Evolutionary conservation across 2,113 vertebrate species (phyloP).

Genomic region (Merops nubicus): DNA sequence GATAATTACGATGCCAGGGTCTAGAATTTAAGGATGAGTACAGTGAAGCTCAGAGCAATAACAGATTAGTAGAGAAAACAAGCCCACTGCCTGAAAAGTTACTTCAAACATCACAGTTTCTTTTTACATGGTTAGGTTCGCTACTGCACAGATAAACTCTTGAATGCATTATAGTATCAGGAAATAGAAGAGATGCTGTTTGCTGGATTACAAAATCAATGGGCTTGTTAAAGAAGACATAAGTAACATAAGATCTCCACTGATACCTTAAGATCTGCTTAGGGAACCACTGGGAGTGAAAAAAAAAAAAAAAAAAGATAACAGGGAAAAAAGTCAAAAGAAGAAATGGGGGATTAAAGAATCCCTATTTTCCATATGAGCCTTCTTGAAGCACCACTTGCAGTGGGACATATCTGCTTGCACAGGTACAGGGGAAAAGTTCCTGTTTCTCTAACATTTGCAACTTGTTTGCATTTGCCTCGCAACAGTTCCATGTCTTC

Average conservation of each 20-base stretch:
- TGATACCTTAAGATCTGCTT: slow-evolving; percentile 23
- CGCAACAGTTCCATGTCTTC: not conserved
- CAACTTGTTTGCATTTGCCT: not conserved
- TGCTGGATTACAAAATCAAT: slow-evolving; percentile 2
- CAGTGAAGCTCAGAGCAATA: not conserved
- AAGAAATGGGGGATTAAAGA: not conserved
- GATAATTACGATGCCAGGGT: not conserved
- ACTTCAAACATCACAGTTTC: not conserved
- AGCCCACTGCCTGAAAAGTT: not conserved
- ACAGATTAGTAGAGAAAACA: not conserved
- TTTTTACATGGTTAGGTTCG: not conserved
- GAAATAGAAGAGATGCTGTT: not conserved
- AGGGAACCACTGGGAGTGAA: not conserved
- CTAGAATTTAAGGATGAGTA: not conserved
- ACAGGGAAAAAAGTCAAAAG: not conserved
- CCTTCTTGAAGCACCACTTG: not conserved
- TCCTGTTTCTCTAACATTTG: not conserved
- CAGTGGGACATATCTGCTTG: not conserved
- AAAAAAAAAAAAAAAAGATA: not conserved
- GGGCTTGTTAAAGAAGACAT: not conserved
- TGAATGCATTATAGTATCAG: not conserved
- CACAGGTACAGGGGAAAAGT: not conserved
- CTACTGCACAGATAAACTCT: not conserved
- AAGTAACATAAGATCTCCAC: slow-evolving; percentile 4
- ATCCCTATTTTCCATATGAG: not conserved